Evolutionary conservation across 2,113 vertebrate genomes (phyloP).

Genomic region (Xyrauchen texanus): DNA sequence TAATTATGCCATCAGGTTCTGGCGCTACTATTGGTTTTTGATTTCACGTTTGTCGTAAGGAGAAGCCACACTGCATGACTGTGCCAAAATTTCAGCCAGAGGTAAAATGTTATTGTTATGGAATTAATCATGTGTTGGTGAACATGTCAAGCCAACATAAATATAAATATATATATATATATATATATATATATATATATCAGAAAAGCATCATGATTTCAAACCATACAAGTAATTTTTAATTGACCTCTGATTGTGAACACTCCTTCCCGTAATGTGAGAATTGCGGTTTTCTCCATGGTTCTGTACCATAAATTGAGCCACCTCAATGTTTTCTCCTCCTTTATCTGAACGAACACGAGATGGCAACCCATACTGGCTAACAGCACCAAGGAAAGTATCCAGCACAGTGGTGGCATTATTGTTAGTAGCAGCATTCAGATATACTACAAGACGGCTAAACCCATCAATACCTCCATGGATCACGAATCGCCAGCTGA

Average conservation of each 20-base stretch:
- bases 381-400: slow-evolving; percentile 9
- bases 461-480: slow-evolving; percentile 44
- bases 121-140: neutral
- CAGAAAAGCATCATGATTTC: too few relatives aligned
- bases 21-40: too few relatives aligned
- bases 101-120: too few relatives aligned
- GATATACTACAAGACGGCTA: too few relatives aligned
- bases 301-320: slow-evolving; percentile 22
- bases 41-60: too few relatives aligned
- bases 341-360: slow-evolving; percentile 36
- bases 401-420: slow-evolving; percentile 15
- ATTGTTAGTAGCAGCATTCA: slow-evolving; percentile 15
- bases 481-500: slow-evolving; percentile 26
- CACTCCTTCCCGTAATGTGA: slow-evolving; percentile 42
- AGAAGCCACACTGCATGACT: too few relatives aligned
- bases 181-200: too few relatives aligned
- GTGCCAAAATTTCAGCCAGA: too few relatives aligned
- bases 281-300: slow-evolving; percentile 27
- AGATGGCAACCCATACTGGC: slow-evolving; percentile 26
- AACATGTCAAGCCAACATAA: slow-evolving; percentile 13
- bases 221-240: neutral
- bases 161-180: neutral
- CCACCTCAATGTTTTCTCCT: slow-evolving; percentile 34
- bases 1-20: too few relatives aligned
- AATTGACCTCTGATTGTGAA: slow-evolving; percentile 42